Evolutionary conservation across 2,888 invertebrate species (phyloP).

Genomic region (Apodemia hepburni): DNA sequence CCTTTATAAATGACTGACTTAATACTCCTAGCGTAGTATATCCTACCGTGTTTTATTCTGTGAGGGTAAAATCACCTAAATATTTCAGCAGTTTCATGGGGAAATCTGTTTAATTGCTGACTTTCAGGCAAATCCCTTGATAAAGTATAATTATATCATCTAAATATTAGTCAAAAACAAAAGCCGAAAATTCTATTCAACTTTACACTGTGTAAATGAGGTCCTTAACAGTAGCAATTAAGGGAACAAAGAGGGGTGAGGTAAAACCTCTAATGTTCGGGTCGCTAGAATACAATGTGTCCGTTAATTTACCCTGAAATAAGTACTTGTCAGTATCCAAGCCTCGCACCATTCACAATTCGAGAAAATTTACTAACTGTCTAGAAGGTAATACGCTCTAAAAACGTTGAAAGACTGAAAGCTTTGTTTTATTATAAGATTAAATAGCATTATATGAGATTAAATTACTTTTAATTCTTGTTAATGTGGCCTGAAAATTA

Average conservation of each 20-base stretch:
- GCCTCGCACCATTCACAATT: constrained; percentile 15
- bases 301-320: constrained; percentile 37
- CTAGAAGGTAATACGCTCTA: constrained; percentile 2
- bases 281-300: constrained; percentile 40
- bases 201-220: constrained; percentile 42
- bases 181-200: constrained; percentile 37
- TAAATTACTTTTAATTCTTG: too few relatives aligned
- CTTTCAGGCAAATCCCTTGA: background rate
- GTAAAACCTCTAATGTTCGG: constrained; percentile 46
- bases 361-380: constrained; percentile 11
- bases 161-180: constrained; percentile 29
- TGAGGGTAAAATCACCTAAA: background rate
- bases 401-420: background rate
- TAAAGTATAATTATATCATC: constrained; percentile 24
- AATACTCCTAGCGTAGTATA: background rate
- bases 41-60: background rate
- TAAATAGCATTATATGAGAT: too few relatives aligned
- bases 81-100: background rate
- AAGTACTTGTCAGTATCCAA: constrained; percentile 28
- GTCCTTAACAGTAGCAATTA: constrained; percentile 54
- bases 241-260: constrained; percentile 46
- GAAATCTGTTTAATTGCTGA: background rate
- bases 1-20: constrained; percentile 3
- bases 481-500: too few relatives aligned
- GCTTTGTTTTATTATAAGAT: background rate